Evolutionary conservation across 2,113 vertebrate species (phyloP), one percentile per base, ranked within the genome.

Genomic region (Patagioenas fasciata): DNA sequence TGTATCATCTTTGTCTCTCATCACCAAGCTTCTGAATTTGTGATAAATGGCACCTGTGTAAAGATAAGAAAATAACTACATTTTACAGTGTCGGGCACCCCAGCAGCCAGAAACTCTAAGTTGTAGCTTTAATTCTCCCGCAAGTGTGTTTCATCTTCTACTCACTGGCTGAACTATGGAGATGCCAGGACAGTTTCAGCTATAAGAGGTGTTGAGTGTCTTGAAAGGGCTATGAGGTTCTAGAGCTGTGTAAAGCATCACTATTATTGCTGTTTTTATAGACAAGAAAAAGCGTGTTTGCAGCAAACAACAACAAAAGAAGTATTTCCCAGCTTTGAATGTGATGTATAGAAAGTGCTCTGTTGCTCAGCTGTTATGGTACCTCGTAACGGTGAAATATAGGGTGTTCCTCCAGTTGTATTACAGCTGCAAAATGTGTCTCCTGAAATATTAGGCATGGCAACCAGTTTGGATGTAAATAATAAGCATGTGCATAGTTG

Each of bases 41-140:
- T 89, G 67, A n/a, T 85, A 93, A 65, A n/a, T 91, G 48, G 57
- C 51, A 78, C 75, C 21, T 93, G 72, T 80, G 77, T 80, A 95
- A 51, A 6, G 18, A 73, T 54, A 77, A 80, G 42, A 70, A 77
- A 89, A 65, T 51, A 86, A 80, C 40, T 29, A 16, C 11, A 10
- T 77, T 94, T 91, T 25, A 72, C 42, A 62, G 62, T 29, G 25
- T 62, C 1, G 5, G 66, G 62, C n/a, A 48, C 29, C 53, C 36
- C 31, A 71, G 65, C 28, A 72, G 53, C 32, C n/a, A 40, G 28
- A 72, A 82, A 10, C 56, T 94, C 13, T 3, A 12, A 58, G 48
- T 8, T 92, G 29, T 64, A 31, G 20, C 66, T 26, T 70, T 77
- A 54, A 48, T 36, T 94, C 47, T 60, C 15, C 28, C 23, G 47